Evolutionary conservation across 2,888 invertebrate genomes (phyloP), one percentile per base, ranked within the genome.

Genomic region (Zeuzera pyrina): DNA sequence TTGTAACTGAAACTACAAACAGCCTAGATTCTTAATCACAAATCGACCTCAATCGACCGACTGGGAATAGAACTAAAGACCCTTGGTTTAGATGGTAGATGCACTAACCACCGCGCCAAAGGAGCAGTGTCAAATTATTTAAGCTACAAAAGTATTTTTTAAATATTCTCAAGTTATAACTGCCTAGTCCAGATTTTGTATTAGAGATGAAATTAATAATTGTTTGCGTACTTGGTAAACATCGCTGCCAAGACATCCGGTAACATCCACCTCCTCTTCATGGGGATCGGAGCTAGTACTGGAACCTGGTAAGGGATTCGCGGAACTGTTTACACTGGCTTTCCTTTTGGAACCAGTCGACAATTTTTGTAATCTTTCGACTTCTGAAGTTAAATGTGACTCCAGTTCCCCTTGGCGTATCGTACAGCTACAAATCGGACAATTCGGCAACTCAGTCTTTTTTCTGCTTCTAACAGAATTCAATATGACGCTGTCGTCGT

Each of bases 341-440:
- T 79, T 81, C 15, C 79, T 57, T 38, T 79, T 83, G 3, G 64
- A 55, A 29, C 64, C 58, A 37, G 44, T 45, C 0, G 79, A 71
- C 6, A 81, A 35, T 35, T 81, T 81, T 19, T 72, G 69, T 15
- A 81, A 42, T 31, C 71, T 59, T 6, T 79, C 79, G 42, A 95
- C 84, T 77, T 96, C 96, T 39, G 92, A 85, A 29, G 88, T 76
- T 43, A 93, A 88, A 72, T 96, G 97, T 14, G 89, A 84, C 47
- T 94, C 93, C n/a, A 95, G 79, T 66, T 96, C 96, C 1, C 90
- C 89, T 2, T 89, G 87, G 29, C 94, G 84, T 25, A 97, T 86
- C 2, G 94, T 94, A 38, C 92, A 88, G 41, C 95, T 92, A 66
- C 97, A 97, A 1, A 94, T 91, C 0, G 97, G 96, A 66, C 97